Conservation (phyloP, 2,888 invertebrate genomes). For the Oscheius onirici region DNA sequence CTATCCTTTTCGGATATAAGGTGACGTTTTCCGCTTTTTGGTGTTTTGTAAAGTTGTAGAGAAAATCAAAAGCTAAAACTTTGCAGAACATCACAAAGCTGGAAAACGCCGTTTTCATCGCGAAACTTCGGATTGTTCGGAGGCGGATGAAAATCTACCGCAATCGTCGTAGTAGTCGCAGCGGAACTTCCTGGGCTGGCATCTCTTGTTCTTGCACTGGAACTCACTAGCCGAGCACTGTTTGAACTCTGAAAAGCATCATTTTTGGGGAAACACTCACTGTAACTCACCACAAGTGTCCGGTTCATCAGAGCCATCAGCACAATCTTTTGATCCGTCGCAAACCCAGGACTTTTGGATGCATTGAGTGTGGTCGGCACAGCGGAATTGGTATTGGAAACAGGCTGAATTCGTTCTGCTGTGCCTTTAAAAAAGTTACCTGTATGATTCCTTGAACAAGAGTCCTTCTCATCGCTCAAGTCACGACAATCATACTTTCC, state of each 20-base stretch:
- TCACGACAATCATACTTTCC: slow-evolving; percentile 85
- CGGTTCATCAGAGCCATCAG: slow-evolving; percentile 79
- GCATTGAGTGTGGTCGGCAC: slow-evolving; percentile 86
- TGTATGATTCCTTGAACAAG: slow-evolving; percentile 2
- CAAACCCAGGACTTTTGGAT: slow-evolving; percentile 77
- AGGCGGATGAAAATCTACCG: slow-evolving; percentile 36
- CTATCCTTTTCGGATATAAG: no score
- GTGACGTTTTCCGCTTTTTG: no score
- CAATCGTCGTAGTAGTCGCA: slow-evolving; percentile 87
- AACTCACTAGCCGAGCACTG: slow-evolving; percentile 70
- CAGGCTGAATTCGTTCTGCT: slow-evolving; percentile 57
- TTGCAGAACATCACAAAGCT: no score
- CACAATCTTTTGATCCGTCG: slow-evolving; percentile 81
- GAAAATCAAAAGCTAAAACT: no score
- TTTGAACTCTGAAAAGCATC: slow-evolving; percentile 61
- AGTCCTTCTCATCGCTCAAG: slow-evolving; percentile 79
- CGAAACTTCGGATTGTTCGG: no score
- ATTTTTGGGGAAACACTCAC: no score
- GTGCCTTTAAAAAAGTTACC: not conserved
- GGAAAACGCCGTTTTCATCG: no score
- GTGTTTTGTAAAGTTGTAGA: no score
- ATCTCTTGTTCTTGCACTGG: slow-evolving; percentile 71
- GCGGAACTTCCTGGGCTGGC: slow-evolving; percentile 73
- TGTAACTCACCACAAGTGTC: slow-evolving; percentile 59
- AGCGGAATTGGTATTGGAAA: slow-evolving; percentile 82